A percentile compares a stretch with the other conserved stretches of the same genome.
These are phyloP conservation scores for Griposia aprilina DNA, from an alignment of 2,888 invertebrate species.

Conservation along the genomic window DNA sequence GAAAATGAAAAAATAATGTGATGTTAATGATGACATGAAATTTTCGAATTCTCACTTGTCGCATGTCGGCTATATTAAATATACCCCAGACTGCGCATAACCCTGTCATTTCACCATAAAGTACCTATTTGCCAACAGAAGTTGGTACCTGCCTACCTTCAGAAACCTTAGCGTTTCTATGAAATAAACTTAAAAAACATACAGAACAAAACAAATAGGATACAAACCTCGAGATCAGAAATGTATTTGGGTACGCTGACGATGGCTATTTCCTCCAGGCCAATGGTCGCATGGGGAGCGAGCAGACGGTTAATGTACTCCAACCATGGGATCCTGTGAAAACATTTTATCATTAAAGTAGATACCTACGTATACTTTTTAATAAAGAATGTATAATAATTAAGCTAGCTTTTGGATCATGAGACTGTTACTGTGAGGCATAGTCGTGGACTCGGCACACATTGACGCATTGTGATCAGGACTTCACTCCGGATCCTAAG, in stretches of 20 bases:
- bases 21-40: not conserved
- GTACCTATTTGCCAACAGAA: not conserved
- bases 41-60: not conserved
- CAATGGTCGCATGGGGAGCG: slow-evolving; percentile 91
- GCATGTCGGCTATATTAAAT: not conserved
- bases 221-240: slow-evolving; percentile 91
- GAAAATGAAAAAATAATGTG: not conserved
- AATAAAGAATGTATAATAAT: not conserved
- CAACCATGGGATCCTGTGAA: slow-evolving; percentile 93
- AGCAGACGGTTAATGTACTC: slow-evolving; percentile 96
- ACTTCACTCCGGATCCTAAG: too few species aligned
- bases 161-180: not conserved
- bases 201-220: not conserved
- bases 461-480: not conserved
- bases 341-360: not conserved
- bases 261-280: slow-evolving; percentile 94
- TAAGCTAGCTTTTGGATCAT: not conserved
- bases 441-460: not conserved
- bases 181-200: not conserved
- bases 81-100: too few species aligned
- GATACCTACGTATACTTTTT: not conserved
- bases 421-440: not conserved
- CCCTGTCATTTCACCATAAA: not conserved
- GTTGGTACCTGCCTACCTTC: not conserved
- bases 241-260: slow-evolving; percentile 96